Conservation (phyloP, 2,888 invertebrate species). For the Eupeodes latifasciatus region DNA sequence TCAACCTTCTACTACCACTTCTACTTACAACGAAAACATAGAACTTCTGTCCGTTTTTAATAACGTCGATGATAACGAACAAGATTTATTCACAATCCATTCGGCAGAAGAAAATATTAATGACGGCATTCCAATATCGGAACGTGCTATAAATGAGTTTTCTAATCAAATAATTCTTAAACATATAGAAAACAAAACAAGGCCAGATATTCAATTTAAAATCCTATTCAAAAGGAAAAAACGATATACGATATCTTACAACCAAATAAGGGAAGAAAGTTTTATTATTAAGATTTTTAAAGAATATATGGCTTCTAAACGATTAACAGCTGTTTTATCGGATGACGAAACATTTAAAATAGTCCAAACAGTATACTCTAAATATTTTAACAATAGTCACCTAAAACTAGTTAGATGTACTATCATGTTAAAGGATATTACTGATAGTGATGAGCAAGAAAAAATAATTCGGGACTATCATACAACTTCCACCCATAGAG, state of each 20-base stretch:
- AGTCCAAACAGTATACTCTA: conserved; percentile 31
- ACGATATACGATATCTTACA: conserved; percentile 12
- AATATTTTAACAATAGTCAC: conserved; percentile 26
- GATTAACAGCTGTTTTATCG: conserved; percentile 24
- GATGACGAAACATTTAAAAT: conserved; percentile 54
- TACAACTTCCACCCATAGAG: conserved; percentile 12
- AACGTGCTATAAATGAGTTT: conserved; percentile 7
- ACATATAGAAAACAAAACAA: conserved; percentile 1
- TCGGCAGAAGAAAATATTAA: conserved; percentile 57
- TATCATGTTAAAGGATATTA: no score
- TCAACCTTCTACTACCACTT: neutral
- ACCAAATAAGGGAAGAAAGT: conserved; percentile 11
- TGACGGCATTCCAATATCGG: conserved; percentile 61
- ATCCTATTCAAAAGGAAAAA: conserved; percentile 35
- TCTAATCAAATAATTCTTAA: conserved; percentile 26
- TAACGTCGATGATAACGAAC: conserved; percentile 11
- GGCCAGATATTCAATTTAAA: conserved; percentile 4
- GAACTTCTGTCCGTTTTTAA: conserved; percentile 17
- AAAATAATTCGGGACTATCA: conserved; percentile 23
- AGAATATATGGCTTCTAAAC: conserved; percentile 24
- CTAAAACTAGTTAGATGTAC: conserved; percentile 41
- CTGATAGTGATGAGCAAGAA: conserved; percentile 25
- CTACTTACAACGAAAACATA: neutral
- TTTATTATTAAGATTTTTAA: conserved; percentile 31
- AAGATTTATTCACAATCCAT: conserved; percentile 28